phyloP scores from a whole-genome alignment of 2,797 vertebrate genomes.

The Melanogrammus aeglefinus region DNA sequence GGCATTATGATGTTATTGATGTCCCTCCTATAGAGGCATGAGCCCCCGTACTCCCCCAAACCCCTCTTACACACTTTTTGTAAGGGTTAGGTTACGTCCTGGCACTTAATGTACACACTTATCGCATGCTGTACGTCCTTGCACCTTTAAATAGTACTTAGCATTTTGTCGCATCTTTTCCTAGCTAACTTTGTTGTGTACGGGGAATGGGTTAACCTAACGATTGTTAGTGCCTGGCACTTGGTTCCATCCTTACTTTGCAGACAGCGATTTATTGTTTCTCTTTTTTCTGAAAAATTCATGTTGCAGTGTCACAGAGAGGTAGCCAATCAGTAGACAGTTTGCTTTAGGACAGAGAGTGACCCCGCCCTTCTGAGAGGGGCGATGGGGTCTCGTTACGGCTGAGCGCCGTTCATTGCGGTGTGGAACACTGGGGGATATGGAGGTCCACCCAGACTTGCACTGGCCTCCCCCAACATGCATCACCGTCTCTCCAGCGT shows the following conservation, averaged over 20 bases:
- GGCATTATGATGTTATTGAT: neutral
- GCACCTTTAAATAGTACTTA: too few species aligned
- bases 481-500: conserved; percentile 9
- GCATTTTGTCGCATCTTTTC: too few species aligned
- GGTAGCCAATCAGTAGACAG: conserved; percentile 22
- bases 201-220: too few species aligned
- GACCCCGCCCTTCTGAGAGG: conserved; percentile 31
- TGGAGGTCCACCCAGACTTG: conserved; percentile 44
- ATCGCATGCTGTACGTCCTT: too few species aligned
- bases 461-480: conserved; percentile 8
- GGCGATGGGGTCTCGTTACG: conserved; percentile 43
- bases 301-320: conserved; percentile 24
- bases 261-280: too few species aligned
- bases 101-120: too few species aligned
- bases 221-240: neutral
- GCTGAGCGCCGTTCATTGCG: conserved; percentile 65
- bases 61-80: too few species aligned
- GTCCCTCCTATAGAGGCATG: neutral
- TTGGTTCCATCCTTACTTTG: too few species aligned
- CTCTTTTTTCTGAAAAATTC: neutral
- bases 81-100: too few species aligned
- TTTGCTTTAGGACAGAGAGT: conserved; percentile 19
- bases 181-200: too few species aligned
- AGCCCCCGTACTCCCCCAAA: neutral
- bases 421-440: conserved; percentile 58